These are phyloP conservation scores for Borostomias antarcticus DNA, from an alignment of 2,797 vertebrate species.

Conservation along the genomic window DNA sequence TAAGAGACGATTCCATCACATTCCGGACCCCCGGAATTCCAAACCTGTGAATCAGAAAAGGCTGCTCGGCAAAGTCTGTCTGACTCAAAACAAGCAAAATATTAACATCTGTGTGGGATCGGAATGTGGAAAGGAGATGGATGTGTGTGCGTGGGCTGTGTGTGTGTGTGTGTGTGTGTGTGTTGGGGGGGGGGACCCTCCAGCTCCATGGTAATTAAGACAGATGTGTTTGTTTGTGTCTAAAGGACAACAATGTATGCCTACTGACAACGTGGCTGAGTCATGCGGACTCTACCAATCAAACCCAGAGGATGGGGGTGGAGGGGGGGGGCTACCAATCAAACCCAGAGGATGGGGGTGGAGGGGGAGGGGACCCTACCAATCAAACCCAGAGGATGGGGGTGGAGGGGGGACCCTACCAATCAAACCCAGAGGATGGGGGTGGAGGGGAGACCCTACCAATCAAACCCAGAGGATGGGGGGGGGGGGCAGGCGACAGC, in stretches of 20 bases:
- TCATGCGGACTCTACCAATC: slow-evolving; percentile 30
- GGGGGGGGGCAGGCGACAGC: neutral
- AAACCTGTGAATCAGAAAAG: slow-evolving; percentile 64
- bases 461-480: neutral
- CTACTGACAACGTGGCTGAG: slow-evolving; percentile 47
- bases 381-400: neutral
- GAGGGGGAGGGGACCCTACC: too few relatives aligned
- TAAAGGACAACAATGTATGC: slow-evolving; percentile 44
- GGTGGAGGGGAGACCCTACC: neutral
- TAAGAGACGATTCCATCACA: slow-evolving; percentile 49
- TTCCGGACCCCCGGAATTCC: slow-evolving; percentile 62
- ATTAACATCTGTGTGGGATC: slow-evolving; percentile 81
- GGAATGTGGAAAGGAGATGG: slow-evolving; percentile 62
- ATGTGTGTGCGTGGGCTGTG: slow-evolving; percentile 16
- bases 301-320: slow-evolving; percentile 20
- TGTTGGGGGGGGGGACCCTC: neutral
- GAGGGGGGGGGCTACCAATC: too few relatives aligned
- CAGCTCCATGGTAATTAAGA: slow-evolving; percentile 41
- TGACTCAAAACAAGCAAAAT: slow-evolving; percentile 69
- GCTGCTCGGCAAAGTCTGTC: slow-evolving; percentile 47
- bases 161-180: slow-evolving; percentile 13
- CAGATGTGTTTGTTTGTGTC: slow-evolving; percentile 57
- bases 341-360: neutral
- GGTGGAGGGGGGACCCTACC: neutral
- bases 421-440: slow-evolving; percentile 15